Evolutionary conservation across 2,113 vertebrate genomes (phyloP).

Genomic region (Microtus montanus): DNA sequence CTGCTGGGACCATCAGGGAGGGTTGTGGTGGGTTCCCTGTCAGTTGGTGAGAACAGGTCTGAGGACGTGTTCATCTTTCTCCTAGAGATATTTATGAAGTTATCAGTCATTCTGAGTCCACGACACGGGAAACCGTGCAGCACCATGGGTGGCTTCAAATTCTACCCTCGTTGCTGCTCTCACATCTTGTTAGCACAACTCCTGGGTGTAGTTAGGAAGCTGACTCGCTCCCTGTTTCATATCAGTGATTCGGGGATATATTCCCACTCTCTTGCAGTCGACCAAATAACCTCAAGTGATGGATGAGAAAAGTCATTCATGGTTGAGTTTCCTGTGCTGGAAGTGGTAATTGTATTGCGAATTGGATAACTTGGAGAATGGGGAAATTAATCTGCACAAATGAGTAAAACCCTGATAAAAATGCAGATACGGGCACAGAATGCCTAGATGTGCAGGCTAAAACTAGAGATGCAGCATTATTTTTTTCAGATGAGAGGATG

Average conservation of each 20-base stretch:
- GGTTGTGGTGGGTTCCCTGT: background rate
- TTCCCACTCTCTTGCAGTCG: background rate
- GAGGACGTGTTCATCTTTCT: background rate
- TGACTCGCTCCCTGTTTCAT: background rate
- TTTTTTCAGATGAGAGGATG: background rate
- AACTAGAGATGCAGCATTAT: background rate
- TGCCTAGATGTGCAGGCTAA: background rate
- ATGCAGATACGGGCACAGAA: background rate
- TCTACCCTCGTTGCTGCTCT: background rate
- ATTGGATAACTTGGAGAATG: background rate
- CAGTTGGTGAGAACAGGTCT: background rate
- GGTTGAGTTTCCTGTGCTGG: background rate
- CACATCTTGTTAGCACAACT: background rate
- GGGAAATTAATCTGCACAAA: constrained; percentile 1
- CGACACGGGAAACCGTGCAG: background rate
- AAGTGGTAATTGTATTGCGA: background rate
- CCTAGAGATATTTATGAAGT: background rate
- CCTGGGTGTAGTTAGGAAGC: background rate
- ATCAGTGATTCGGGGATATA: background rate
- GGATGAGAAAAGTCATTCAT: background rate
- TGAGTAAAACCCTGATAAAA: background rate
- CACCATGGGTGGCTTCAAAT: background rate
- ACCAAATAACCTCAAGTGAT: background rate
- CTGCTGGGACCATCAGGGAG: background rate
- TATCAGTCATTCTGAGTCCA: background rate